Evolutionary conservation across 2,888 invertebrate genomes (phyloP).

Genomic region (Melitaea athalia): DNA sequence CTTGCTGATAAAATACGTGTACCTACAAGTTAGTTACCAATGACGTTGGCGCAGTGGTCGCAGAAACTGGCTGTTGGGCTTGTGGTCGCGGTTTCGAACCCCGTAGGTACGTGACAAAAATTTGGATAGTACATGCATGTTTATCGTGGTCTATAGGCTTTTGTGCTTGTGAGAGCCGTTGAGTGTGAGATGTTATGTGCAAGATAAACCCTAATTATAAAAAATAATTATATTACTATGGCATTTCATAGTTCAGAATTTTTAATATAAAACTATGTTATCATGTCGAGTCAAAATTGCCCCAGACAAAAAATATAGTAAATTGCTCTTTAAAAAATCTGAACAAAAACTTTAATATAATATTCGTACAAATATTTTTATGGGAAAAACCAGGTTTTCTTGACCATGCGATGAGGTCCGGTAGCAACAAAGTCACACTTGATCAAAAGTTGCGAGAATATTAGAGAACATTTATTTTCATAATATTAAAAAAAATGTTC

Average conservation of each 20-base stretch:
- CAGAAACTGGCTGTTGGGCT: too few species aligned
- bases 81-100: too few species aligned
- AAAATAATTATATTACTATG: neutral
- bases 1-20: too few species aligned
- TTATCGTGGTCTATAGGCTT: too few species aligned
- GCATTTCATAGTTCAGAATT: neutral
- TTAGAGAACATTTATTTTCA: neutral
- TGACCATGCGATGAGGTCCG: neutral
- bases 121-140: too few species aligned
- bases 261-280: constrained; percentile 8
- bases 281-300: constrained; percentile 15
- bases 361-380: constrained; percentile 9
- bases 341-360: constrained; percentile 2
- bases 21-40: too few species aligned
- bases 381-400: neutral
- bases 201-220: too few species aligned
- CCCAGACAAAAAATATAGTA: constrained; percentile 18
- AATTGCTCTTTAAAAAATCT: constrained; percentile 10
- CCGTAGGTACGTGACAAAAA: too few species aligned
- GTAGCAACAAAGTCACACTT: neutral
- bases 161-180: too few species aligned
- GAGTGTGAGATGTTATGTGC: too few species aligned
- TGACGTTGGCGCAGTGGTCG: too few species aligned
- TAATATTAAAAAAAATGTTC: too few species aligned
- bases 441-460: neutral